Percentiles rank a stretch among this genome's conserved stretches.
phyloP scores from a whole-genome alignment of 2,888 invertebrate species.

The Rhamnusium bicolor region DNA sequence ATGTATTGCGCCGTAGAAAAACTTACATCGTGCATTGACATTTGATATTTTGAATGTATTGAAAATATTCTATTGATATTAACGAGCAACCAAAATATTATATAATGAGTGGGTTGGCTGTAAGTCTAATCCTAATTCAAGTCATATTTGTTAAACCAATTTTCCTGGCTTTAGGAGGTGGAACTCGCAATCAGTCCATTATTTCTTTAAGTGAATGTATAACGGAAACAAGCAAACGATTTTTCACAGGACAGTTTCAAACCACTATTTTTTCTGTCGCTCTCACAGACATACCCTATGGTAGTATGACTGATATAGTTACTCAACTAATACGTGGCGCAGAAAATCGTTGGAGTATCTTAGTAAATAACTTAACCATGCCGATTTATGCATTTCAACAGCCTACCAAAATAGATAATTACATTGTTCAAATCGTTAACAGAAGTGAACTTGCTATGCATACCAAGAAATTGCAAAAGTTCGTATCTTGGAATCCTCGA shows the following conservation, averaged over 20 bases:
- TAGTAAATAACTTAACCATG: conserved; percentile 21
- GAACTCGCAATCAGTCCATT: background rate
- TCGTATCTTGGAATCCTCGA: background rate
- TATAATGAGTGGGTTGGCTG: background rate
- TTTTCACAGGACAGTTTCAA: conserved; percentile 21
- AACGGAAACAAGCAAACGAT: conserved; percentile 15
- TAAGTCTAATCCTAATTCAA: background rate
- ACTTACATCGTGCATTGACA: no score
- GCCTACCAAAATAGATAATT: background rate
- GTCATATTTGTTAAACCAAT: background rate
- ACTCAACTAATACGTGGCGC: background rate
- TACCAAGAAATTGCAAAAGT: background rate
- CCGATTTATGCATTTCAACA: background rate
- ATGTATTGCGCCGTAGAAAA: no score
- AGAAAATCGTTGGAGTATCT: background rate
- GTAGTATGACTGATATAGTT: background rate
- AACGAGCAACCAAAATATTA: background rate
- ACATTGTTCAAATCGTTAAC: conserved; percentile 33
- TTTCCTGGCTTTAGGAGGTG: background rate
- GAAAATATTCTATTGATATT: no score
- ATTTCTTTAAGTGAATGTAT: conserved; percentile 35
- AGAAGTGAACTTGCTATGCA: conserved; percentile 23
- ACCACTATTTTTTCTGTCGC: conserved; percentile 32
- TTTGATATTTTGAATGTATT: no score
- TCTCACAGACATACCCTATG: background rate